These are phyloP conservation scores for Rotaria macrura DNA, from an alignment of 2,888 invertebrate genomes.

Conservation along the genomic window DNA sequence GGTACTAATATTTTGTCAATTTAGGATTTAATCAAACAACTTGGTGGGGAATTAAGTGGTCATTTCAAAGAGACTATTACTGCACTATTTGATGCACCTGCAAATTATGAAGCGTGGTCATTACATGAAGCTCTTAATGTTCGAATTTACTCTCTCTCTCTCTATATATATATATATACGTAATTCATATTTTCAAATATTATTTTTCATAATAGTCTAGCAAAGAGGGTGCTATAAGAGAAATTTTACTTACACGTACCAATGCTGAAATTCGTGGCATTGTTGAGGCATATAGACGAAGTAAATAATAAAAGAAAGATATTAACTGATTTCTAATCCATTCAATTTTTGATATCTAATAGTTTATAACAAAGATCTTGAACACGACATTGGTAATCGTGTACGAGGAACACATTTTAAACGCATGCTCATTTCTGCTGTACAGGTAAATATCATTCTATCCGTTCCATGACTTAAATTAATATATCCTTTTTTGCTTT, in stretches of 20 bases:
- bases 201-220: background rate
- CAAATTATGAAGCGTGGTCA: background rate
- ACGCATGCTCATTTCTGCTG: background rate
- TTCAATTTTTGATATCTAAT: background rate
- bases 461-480: background rate
- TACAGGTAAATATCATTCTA: background rate
- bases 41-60: background rate
- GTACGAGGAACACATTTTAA: constrained; percentile 4
- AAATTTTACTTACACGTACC: background rate
- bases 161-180: background rate
- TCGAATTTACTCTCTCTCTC: background rate
- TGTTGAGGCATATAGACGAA: background rate
- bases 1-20: background rate
- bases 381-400: background rate
- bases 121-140: background rate
- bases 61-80: background rate
- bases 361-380: constrained; percentile 25
- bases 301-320: background rate
- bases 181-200: background rate
- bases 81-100: background rate
- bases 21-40: background rate
- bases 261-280: constrained; percentile 16
- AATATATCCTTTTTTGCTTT: background rate
- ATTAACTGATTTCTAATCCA: background rate
- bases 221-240: background rate